Base-by-base conservation (phyloP, 2,888 invertebrate species). In the Callyntrura sp. region DNA sequence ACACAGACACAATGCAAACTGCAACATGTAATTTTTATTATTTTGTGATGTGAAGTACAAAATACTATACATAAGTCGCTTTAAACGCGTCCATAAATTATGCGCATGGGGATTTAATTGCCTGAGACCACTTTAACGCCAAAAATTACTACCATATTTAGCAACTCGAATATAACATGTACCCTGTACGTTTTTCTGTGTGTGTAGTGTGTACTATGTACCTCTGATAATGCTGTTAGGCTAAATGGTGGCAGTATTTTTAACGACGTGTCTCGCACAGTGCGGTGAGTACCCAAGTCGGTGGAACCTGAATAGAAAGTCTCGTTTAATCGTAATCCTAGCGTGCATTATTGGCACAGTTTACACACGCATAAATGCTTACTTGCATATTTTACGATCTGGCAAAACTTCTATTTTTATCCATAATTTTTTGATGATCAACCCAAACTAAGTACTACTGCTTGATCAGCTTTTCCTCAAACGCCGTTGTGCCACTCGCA, bases 61-160 rank as follows among this genome's bases (percentile, higher is more conserved):
- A 51, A 51, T 51, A 45, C 35, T 70, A 70, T 48, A 68, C 14
- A 76, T 51, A 12, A 48, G 25, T 25, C 48, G 4, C 11, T 76
- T 23, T 48, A 12, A 76, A 28, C 17, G 51, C 25, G 51, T 51
- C 20, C 23, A 76, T 76, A 51, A 55, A 23, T 55, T 55, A 35
- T 28, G 28, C 0, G 8, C 25, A 78, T 28, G 78, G n/a, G 76
- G 48, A 78, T 78, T 78, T 78, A 78, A 78, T 78, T 55, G 78
- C 55, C 55, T 78, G 55, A 51, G 35, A 78, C 78, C 78, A 78
- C 55, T 78, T 78, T 51, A 78, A 57, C 28, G 78, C 55, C 51
- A 78, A 57, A 14, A 78, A 57, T 57, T 78, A 55, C 45, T 45
- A 23, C 73, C 73, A 73, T 73, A 73, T 73, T 73, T 45, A 48